phyloP scores from a whole-genome alignment of 2,113 vertebrate genomes.

The Notechis scutatus region DNA sequence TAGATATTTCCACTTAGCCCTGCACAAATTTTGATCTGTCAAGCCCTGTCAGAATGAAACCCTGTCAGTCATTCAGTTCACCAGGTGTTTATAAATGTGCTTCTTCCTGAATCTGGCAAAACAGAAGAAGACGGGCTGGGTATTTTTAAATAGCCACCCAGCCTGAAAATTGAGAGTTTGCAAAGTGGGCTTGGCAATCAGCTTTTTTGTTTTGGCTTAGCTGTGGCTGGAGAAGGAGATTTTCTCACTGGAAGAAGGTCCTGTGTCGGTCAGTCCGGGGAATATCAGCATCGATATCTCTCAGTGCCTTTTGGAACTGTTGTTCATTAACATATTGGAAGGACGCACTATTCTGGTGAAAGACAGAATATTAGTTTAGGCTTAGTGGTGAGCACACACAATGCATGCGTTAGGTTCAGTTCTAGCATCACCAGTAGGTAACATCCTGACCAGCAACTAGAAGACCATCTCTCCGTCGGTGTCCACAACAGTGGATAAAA shows the following conservation, averaged over 20 bases:
- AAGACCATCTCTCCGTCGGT: neutral
- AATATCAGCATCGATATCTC: slow-evolving; percentile 39
- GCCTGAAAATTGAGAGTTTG: neutral
- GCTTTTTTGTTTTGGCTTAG: neutral
- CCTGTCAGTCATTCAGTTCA: neutral
- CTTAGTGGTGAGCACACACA: neutral
- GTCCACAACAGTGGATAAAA: neutral
- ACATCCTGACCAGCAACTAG: neutral
- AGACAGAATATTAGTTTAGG: neutral
- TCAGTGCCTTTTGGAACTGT: slow-evolving; percentile 58
- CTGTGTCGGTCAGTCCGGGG: slow-evolving; percentile 38
- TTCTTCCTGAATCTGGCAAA: neutral
- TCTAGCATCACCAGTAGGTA: neutral
- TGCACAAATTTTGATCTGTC: neutral
- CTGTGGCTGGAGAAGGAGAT: too few species aligned
- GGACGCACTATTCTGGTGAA: neutral
- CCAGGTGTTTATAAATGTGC: neutral
- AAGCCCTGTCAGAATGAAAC: neutral
- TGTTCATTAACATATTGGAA: slow-evolving; percentile 67
- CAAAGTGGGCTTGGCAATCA: neutral
- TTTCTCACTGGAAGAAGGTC: slow-evolving; percentile 43
- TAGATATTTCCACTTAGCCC: neutral
- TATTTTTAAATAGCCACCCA: neutral
- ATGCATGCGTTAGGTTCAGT: neutral
- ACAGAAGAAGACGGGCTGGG: neutral